Conservation (phyloP, 2,888 invertebrate species). For the Megastigmus dorsalis region DNA sequence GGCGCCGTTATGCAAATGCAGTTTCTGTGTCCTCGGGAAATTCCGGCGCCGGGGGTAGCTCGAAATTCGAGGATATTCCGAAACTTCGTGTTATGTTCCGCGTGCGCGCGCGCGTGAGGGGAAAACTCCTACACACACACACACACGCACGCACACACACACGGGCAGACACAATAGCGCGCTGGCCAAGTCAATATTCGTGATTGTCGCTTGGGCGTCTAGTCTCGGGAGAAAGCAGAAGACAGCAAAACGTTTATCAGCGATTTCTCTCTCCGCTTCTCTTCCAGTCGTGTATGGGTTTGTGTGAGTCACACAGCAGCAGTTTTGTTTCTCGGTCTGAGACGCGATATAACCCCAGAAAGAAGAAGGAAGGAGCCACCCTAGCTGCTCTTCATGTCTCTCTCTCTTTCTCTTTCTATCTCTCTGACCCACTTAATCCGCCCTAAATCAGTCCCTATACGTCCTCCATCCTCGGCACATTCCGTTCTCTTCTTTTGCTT, state of each 20-base stretch:
- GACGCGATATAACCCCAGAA: no score
- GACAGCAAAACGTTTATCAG: conserved; percentile 49
- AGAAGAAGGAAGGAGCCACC: neutral
- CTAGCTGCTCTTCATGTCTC: neutral
- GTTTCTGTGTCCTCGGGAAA: neutral
- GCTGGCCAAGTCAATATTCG: conserved; percentile 38
- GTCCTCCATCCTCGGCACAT: conserved; percentile 15
- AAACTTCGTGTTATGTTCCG: neutral
- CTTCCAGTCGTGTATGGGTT: no score
- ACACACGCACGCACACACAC: neutral
- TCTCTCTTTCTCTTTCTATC: neutral
- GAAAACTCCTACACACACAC: no score
- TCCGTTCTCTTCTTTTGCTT: neutral
- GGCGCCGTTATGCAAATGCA: conserved; percentile 20
- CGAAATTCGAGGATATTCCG: conserved; percentile 4
- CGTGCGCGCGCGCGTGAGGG: no score
- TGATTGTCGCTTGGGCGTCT: conserved; percentile 18
- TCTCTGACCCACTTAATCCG: conserved; percentile 50
- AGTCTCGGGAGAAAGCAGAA: neutral
- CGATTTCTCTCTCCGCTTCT: conserved; percentile 15
- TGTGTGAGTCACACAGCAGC: no score
- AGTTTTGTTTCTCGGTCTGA: conserved; percentile 8
- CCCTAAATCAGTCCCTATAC: conserved; percentile 44
- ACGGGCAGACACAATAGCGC: neutral
- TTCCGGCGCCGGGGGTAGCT: neutral